A percentile compares a stretch with the other conserved stretches of the same genome.
phyloP scores from a whole-genome alignment of 2,888 invertebrate genomes.

The Cheilosia grossa region DNA sequence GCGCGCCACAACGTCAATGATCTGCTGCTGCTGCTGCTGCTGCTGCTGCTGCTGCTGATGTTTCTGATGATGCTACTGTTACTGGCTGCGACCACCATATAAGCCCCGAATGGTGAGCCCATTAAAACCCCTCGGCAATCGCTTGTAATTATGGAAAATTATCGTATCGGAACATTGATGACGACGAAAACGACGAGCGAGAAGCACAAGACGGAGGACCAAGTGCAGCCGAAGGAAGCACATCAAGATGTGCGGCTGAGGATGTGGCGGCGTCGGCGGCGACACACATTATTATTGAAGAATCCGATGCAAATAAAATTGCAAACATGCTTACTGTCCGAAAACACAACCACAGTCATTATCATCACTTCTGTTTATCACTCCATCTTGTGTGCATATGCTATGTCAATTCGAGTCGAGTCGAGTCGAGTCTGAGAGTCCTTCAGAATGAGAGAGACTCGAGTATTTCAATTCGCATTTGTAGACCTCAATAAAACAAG shows the following conservation, averaged over 20 bases:
- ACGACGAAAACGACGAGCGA: slow-evolving; percentile 23
- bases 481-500: slow-evolving; percentile 1
- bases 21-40: slow-evolving; percentile 64
- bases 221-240: not conserved
- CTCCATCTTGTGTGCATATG: slow-evolving; percentile 62
- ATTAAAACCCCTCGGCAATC: slow-evolving; percentile 72
- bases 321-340: slow-evolving; percentile 53
- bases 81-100: slow-evolving; percentile 67
- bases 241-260: slow-evolving; percentile 1
- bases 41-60: slow-evolving; percentile 32
- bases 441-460: slow-evolving; percentile 15
- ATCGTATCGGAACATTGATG: slow-evolving; percentile 74
- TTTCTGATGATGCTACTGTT: slow-evolving; percentile 58
- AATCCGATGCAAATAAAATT: slow-evolving; percentile 68
- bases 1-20: slow-evolving; percentile 73
- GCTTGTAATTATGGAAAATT: slow-evolving; percentile 74
- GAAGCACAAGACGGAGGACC: slow-evolving; percentile 3
- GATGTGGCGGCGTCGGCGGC: not conserved
- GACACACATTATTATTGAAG: slow-evolving; percentile 55
- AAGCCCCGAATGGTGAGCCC: slow-evolving; percentile 67
- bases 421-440: slow-evolving; percentile 23
- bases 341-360: slow-evolving; percentile 63
- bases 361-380: slow-evolving; percentile 63
- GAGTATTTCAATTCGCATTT: not conserved
- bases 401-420: slow-evolving; percentile 27